phyloP scores from a whole-genome alignment of 2,797 vertebrate species.

The Phataginus tetradactyla region DNA sequence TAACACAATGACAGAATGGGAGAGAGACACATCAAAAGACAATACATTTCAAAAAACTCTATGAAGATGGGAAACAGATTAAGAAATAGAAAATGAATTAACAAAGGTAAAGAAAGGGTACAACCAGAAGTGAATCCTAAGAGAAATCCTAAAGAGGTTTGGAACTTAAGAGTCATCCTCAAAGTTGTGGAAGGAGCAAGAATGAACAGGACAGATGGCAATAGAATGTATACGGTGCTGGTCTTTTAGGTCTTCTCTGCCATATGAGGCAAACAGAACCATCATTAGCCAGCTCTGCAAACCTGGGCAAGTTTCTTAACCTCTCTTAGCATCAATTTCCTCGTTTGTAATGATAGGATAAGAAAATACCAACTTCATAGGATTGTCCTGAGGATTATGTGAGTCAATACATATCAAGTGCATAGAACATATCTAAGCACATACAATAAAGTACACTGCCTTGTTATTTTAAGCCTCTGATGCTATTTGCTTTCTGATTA shows the following conservation, averaged over 20 bases:
- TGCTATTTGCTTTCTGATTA: neutral
- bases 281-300: neutral
- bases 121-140: neutral
- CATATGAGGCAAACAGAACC: neutral
- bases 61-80: neutral
- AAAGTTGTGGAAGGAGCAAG: neutral
- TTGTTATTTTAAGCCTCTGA: neutral
- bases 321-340: neutral
- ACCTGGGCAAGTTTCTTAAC: neutral
- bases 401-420: neutral
- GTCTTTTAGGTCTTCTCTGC: neutral
- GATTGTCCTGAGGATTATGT: neutral
- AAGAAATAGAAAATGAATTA: constrained; percentile 12
- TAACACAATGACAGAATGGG: neutral
- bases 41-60: neutral
- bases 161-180: neutral
- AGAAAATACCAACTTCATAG: neutral
- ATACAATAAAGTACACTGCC: neutral
- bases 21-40: neutral
- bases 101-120: constrained; percentile 28
- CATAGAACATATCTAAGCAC: neutral
- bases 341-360: constrained; percentile 6
- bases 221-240: neutral
- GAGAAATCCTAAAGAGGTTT: neutral
- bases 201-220: neutral